Evolutionary conservation across 2,888 invertebrate genomes (phyloP).

Genomic region (Andrena bucephala): DNA sequence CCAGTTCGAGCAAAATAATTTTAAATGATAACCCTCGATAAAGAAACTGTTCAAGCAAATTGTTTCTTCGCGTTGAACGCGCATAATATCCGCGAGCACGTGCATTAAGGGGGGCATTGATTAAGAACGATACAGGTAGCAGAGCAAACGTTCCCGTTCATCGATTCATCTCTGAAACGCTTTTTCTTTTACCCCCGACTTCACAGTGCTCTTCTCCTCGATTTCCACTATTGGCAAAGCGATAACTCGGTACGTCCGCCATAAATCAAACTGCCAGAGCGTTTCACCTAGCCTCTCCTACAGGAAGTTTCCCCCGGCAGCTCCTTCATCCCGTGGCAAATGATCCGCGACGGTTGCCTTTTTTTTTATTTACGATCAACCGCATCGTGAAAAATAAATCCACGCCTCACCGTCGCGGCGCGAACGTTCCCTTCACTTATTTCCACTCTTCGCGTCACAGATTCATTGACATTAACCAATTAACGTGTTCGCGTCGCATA

Average conservation of each 20-base stretch:
- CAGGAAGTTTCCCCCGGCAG: conserved; percentile 62
- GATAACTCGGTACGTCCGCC: conserved; percentile 83
- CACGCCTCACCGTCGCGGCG: conserved; percentile 17
- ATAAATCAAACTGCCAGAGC: conserved; percentile 83
- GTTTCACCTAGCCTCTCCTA: conserved; percentile 74
- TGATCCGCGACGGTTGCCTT: conserved; percentile 69
- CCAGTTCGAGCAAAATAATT: too few species aligned
- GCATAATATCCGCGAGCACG: conserved; percentile 3
- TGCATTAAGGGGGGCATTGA: conserved; percentile 38
- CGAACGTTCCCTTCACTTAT: conserved; percentile 18
- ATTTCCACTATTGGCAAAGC: conserved; percentile 83
- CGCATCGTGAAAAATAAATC: conserved; percentile 56
- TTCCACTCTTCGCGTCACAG: neutral
- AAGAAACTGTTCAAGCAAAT: too few species aligned
- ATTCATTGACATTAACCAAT: conserved; percentile 19
- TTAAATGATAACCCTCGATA: too few species aligned
- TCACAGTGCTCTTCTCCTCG: conserved; percentile 73
- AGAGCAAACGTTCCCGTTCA: conserved; percentile 74
- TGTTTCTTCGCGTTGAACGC: neutral
- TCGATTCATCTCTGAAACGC: conserved; percentile 77
- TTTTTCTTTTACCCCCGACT: conserved; percentile 72
- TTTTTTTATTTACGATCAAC: conserved; percentile 60
- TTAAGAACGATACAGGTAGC: conserved; percentile 47
- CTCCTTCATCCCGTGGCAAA: conserved; percentile 74
- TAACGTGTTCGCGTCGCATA: conserved; percentile 3